Base-by-base conservation (phyloP, 1,140 invertebrate species). In the Medauroidea extradentata region DNA sequence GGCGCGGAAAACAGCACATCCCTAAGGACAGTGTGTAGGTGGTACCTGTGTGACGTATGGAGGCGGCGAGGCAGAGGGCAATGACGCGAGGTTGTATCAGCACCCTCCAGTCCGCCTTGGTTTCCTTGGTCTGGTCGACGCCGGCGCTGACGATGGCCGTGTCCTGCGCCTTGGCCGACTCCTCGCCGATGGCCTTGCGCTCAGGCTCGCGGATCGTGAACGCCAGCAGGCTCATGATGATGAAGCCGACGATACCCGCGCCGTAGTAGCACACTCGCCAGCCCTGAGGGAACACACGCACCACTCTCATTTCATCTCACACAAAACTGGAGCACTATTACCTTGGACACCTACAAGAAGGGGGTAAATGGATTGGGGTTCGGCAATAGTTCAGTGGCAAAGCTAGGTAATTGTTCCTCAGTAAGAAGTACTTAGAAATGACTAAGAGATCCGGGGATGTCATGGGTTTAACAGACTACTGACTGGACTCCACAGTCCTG, bases 251-350 rank as follows among this genome's bases (percentile, higher is more conserved):
- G 14, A 92, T 82, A 18, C 91, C 93, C 34, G 89, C 85, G 2
- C 89, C 84, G 67, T 91, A 87, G 73, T 94, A 97, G 21, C 89
- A 88, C 19, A 91, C 83, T 67, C 94, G 80, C 93, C 94, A 97
- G 24, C 91, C 91, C 86, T 91, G 72, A 18, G 66, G 0, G n/a
- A 25, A 23, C 13, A 34, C 29, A 34, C 5, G 5, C 29, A 34
- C 29, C 11, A 34, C 29, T 34, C n/a, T n/a, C n/a, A n/a, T n/a
- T n/a, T n/a, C n/a, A n/a, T n/a, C n/a, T n/a, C n/a, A n/a, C n/a
- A n/a, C n/a, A n/a, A n/a, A n/a, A n/a, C n/a, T n/a, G n/a, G n/a
- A n/a, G n/a, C n/a, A n/a, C n/a, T n/a, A n/a, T n/a, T n/a, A n/a
- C n/a, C n/a, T n/a, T n/a, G n/a, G n/a, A n/a, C n/a, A n/a, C n/a